Evolutionary conservation across 2,113 vertebrate species (phyloP).

Genomic region (Python bivittatus): DNA sequence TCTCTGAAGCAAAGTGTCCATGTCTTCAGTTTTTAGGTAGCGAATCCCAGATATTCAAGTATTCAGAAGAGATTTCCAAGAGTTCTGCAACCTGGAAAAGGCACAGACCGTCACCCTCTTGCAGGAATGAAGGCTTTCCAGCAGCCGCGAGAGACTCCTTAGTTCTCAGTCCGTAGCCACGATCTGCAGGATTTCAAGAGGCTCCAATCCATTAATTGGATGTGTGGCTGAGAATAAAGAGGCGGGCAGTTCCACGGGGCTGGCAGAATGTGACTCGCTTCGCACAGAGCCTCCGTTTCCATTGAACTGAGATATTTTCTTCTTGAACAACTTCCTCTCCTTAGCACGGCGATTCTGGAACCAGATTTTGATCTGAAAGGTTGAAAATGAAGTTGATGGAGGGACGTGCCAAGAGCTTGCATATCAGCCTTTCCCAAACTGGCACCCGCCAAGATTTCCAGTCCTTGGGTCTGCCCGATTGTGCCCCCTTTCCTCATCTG

Average conservation of each 20-base stretch:
- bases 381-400: neutral
- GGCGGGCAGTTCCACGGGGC: slow-evolving; percentile 82
- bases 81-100: slow-evolving; percentile 4
- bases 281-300: slow-evolving; percentile 85
- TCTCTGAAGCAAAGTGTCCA: neutral
- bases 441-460: too few relatives aligned
- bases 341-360: slow-evolving; percentile 94
- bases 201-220: slow-evolving; percentile 82
- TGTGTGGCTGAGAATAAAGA: slow-evolving; percentile 80
- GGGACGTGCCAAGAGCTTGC: too few relatives aligned
- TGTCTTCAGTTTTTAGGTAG: neutral
- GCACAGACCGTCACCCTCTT: neutral
- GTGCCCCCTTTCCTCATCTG: too few relatives aligned
- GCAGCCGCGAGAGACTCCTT: neutral
- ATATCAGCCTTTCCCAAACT: too few relatives aligned
- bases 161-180: slow-evolving; percentile 79
- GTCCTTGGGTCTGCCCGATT: too few relatives aligned
- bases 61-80: neutral
- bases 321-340: slow-evolving; percentile 92
- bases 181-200: slow-evolving; percentile 87
- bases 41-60: slow-evolving; percentile 24
- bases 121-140: neutral
- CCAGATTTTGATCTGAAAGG: slow-evolving; percentile 91
- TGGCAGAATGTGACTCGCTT: slow-evolving; percentile 92
- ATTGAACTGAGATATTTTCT: slow-evolving; percentile 90